phyloP scores from a whole-genome alignment of 2,888 invertebrate genomes.

The Sarcophaga caerulescens region DNA sequence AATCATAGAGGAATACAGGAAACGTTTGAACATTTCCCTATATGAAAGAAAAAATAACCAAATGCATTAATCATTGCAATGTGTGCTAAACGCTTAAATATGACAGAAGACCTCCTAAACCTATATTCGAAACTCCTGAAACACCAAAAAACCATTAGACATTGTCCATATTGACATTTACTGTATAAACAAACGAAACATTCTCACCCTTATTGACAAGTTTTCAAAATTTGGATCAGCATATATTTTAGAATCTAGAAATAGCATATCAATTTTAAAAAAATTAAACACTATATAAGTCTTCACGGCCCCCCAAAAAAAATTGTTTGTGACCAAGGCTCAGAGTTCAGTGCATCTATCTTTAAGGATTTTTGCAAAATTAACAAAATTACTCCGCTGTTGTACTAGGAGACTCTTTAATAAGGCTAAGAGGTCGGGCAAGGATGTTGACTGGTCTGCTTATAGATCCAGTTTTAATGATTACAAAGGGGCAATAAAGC shows the following conservation, averaged over 20 bases:
- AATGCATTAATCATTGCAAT: too few species aligned
- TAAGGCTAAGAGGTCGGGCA: too few species aligned
- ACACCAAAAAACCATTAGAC: slow-evolving; percentile 62
- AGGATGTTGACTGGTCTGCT: too few species aligned
- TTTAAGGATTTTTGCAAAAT: slow-evolving; percentile 61
- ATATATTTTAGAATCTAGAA: slow-evolving; percentile 53
- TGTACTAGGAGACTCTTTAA: too few species aligned
- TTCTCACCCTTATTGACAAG: slow-evolving; percentile 59
- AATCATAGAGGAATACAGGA: slow-evolving; percentile 38
- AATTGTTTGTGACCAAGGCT: slow-evolving; percentile 30
- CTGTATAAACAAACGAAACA: slow-evolving; percentile 56
- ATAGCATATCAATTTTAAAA: slow-evolving; percentile 59
- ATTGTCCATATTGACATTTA: slow-evolving; percentile 67
- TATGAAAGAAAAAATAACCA: not conserved
- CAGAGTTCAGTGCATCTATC: slow-evolving; percentile 24
- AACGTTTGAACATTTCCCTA: slow-evolving; percentile 25
- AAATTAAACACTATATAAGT: slow-evolving; percentile 56
- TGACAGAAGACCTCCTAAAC: slow-evolving; percentile 67
- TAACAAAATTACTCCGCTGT: too few species aligned
- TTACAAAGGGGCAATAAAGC: too few species aligned
- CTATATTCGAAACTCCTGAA: slow-evolving; percentile 54
- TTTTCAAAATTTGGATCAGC: slow-evolving; percentile 62
- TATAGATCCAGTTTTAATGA: too few species aligned
- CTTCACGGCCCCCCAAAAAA: slow-evolving; percentile 60
- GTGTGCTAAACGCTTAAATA: slow-evolving; percentile 54